These are phyloP conservation scores for Centroberyx gerrardi DNA, from an alignment of 2,797 vertebrate species.

Conservation along the genomic window DNA sequence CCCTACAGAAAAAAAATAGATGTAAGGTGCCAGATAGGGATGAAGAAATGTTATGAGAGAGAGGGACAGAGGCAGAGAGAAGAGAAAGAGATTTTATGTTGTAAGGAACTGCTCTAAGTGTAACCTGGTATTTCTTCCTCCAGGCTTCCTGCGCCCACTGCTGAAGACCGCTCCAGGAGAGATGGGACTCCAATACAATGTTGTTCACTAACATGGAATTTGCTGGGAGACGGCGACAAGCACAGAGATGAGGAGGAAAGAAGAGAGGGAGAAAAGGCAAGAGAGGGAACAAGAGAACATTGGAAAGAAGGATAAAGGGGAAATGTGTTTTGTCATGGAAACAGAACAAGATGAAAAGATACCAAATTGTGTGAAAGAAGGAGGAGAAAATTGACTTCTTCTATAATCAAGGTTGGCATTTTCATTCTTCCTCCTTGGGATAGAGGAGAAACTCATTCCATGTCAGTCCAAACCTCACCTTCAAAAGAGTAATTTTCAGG, in stretches of 20 bases:
- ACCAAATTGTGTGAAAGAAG: not conserved
- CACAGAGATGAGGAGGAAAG: conserved; percentile 27
- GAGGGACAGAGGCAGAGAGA: not conserved
- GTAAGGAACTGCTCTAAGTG: not conserved
- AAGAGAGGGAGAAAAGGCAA: not conserved
- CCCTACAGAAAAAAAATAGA: conserved; percentile 44
- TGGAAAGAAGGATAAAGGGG: too few species aligned
- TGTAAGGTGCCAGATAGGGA: not conserved
- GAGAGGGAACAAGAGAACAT: not conserved
- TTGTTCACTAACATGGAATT: conserved; percentile 40
- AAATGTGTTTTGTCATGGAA: too few species aligned
- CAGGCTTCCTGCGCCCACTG: conserved; percentile 59
- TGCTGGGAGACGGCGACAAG: conserved; percentile 33
- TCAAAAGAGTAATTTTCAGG: conserved; percentile 21
- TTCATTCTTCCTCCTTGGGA: not conserved
- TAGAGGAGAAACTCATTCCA: not conserved
- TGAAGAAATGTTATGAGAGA: not conserved
- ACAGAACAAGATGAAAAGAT: not conserved
- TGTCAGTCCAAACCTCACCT: conserved; percentile 65
- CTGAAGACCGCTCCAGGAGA: conserved; percentile 57
- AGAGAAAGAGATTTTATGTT: not conserved
- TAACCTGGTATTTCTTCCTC: conserved; percentile 78
- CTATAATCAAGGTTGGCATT: not conserved
- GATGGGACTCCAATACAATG: conserved; percentile 33
- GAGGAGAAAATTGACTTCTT: not conserved